These are phyloP conservation scores for Podargus strigoides DNA, from an alignment of 2,797 vertebrate species.

Conservation along the genomic window DNA sequence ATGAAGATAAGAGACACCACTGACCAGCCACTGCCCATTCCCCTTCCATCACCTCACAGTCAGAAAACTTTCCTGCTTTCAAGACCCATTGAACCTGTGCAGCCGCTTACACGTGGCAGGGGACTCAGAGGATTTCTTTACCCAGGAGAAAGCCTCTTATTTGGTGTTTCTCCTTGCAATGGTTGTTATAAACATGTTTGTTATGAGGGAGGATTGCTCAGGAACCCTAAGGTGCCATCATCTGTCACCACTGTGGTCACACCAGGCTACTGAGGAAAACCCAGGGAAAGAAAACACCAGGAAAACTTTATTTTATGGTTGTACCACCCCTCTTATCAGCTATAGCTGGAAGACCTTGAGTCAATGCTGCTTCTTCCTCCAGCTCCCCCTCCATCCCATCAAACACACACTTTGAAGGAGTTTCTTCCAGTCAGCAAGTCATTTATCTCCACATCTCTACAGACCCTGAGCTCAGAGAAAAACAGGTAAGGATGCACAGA, in stretches of 20 bases:
- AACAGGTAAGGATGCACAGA: neutral
- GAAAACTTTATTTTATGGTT: neutral
- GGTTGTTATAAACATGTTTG: neutral
- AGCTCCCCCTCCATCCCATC: neutral
- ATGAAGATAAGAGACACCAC: no score
- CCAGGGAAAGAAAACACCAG: neutral
- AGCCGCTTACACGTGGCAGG: no score
- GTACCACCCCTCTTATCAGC: neutral
- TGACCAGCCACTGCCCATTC: no score
- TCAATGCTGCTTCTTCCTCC: neutral
- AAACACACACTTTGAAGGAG: neutral
- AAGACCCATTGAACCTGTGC: no score
- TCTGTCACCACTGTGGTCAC: neutral
- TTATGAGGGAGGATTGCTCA: neutral
- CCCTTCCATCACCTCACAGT: no score
- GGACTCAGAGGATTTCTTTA: no score
- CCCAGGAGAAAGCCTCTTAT: neutral
- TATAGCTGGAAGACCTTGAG: neutral
- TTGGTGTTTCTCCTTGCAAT: neutral
- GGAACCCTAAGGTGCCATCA: accelerated
- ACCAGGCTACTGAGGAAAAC: neutral
- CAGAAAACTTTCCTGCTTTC: no score
- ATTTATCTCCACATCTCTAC: accelerated
- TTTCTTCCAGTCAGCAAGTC: neutral
- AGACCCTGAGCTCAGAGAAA: neutral